phyloP scores from a whole-genome alignment of 2,888 invertebrate genomes.

The Serrognathus titanus region DNA sequence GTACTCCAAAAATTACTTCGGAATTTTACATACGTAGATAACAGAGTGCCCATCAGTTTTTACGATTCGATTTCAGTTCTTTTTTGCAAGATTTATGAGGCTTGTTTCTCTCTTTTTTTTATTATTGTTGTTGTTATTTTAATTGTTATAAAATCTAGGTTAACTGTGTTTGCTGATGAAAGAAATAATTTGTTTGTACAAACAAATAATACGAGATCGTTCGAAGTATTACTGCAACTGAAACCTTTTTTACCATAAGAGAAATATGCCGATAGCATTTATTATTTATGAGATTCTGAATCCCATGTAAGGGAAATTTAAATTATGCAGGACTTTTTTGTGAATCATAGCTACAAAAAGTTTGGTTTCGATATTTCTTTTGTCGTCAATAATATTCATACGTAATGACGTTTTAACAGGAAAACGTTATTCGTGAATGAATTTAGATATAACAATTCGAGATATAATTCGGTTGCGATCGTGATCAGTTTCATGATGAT shows the following conservation, averaged over 20 bases:
- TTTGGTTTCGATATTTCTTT: too few species aligned
- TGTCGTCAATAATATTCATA: too few species aligned
- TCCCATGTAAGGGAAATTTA: background rate
- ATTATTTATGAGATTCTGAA: background rate
- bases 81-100: background rate
- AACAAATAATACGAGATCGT: background rate
- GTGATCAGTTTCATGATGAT: too few species aligned
- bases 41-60: background rate
- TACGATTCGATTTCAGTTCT: background rate
- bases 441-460: too few species aligned
- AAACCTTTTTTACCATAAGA: background rate
- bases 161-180: too few species aligned
- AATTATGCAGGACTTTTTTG: background rate
- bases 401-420: too few species aligned
- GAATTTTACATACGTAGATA: background rate
- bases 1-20: conserved; percentile 6
- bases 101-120: background rate
- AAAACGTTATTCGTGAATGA: too few species aligned
- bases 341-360: too few species aligned
- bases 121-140: too few species aligned
- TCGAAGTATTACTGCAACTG: background rate
- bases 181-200: too few species aligned
- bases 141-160: too few species aligned
- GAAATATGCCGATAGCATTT: background rate
- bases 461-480: too few species aligned